phyloP scores from a whole-genome alignment of 1,140 invertebrate genomes.

The Sesamia nonagrioides region DNA sequence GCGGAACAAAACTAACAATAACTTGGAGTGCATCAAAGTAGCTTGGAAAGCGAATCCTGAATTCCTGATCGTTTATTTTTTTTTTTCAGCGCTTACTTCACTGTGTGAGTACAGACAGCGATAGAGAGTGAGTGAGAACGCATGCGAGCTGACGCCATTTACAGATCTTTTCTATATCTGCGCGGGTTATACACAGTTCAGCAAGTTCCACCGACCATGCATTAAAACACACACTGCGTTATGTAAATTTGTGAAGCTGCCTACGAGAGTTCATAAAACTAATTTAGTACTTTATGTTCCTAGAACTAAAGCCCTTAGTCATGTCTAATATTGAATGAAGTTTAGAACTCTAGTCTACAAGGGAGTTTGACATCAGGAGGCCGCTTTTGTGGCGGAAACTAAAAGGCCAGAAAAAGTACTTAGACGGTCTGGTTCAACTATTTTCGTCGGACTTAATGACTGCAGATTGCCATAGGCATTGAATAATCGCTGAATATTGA shows the following conservation, averaged over 20 bases:
- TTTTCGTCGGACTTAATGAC: neutral
- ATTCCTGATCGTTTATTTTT: too few relatives aligned
- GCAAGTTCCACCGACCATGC: constrained; percentile 1
- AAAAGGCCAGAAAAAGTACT: neutral
- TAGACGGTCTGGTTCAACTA: neutral
- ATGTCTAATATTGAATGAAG: constrained; percentile 1
- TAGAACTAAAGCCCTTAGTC: constrained; percentile 8
- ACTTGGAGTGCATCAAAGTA: too few relatives aligned
- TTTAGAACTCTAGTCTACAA: neutral
- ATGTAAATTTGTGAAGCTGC: neutral
- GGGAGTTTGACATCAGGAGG: neutral
- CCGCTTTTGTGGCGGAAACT: neutral
- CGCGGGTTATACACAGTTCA: neutral
- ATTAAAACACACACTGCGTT: constrained; percentile 13
- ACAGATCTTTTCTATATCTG: too few relatives aligned
- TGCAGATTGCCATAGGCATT: too few relatives aligned
- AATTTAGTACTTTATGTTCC: constrained; percentile 15
- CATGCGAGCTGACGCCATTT: too few relatives aligned
- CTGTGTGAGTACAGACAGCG: too few relatives aligned
- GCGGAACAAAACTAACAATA: too few relatives aligned
- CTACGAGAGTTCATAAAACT: constrained; percentile 9
- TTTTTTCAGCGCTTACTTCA: too few relatives aligned
- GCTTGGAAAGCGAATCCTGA: too few relatives aligned
- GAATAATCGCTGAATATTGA: too few relatives aligned
- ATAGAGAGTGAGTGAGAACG: too few relatives aligned